These are phyloP conservation scores for Sepiola atlantica DNA, from an alignment of 2,888 invertebrate species.

Conservation along the genomic window DNA sequence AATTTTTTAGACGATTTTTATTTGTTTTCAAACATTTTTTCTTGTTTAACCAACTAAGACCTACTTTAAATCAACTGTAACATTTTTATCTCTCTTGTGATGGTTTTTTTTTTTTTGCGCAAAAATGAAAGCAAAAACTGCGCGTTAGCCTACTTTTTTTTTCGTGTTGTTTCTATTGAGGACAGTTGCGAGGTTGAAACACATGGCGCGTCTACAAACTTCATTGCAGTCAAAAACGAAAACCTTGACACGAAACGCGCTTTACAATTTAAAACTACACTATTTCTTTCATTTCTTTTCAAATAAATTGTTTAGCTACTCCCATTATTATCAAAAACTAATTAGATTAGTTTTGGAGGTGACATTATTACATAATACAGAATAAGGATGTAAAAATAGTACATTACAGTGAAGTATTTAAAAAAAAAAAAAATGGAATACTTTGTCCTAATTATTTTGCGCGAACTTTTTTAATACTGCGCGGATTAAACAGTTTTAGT, in stretches of 20 bases:
- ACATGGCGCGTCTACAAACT: neutral
- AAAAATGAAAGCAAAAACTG: neutral
- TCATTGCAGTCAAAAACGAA: neutral
- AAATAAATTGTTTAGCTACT: too few relatives aligned
- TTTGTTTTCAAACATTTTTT: neutral
- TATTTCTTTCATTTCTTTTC: too few relatives aligned
- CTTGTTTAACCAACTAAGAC: neutral
- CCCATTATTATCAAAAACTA: too few relatives aligned
- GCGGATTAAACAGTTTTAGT: too few relatives aligned
- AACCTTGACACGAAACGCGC: neutral
- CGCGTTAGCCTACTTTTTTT: neutral
- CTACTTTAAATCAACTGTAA: neutral
- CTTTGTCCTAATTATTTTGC: too few relatives aligned
- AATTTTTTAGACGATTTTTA: neutral
- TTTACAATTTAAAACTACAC: neutral
- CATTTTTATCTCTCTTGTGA: neutral
- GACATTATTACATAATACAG: too few relatives aligned
- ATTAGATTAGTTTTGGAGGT: too few relatives aligned
- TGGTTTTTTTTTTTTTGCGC: neutral
- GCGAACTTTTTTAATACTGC: too few relatives aligned
- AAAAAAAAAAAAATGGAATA: too few relatives aligned
- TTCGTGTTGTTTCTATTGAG: neutral
- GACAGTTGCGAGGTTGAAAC: neutral
- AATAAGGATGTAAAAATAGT: too few relatives aligned
- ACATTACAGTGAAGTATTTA: too few relatives aligned